Base-by-base conservation (phyloP, 2,113 vertebrate species). In the Gracilinanus agilis region DNA sequence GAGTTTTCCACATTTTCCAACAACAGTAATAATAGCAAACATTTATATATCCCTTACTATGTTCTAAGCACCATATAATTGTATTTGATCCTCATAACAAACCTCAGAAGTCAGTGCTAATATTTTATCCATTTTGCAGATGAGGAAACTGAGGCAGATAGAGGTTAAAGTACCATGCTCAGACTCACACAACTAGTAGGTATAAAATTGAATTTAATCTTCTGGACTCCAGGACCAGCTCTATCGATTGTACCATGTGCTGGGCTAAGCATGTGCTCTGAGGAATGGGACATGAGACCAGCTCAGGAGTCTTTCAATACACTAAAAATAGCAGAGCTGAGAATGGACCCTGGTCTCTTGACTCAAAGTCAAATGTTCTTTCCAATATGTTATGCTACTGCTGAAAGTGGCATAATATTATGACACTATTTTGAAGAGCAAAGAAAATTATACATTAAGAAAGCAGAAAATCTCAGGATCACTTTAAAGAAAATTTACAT, bases 181-280 rank as follows among this genome's bases (percentile, higher is more conserved):
- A 83, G 67, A n/a, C 16, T 83, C n/a, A 75, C 61, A 34, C 29
- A n/a, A 34, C 29, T 67, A 12, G 9, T 9, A 61, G 11, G 61
- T 40, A 19, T n/a, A 7, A 75, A 16, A 3, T 75, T 75, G 67
- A 75, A 75, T 1, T 75, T 75, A n/a, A 16, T 75, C 67, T 75
- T n/a, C 67, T 24, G 7, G n/a, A 40, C 34, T 16, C 16, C 67
- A 40, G 58, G 27, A 34, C 27, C 27, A 67, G 5, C 9, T 67
- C 11, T 34, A 12, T 21, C 34, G 2, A 75, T 0, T 40, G 13
- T 1, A 12, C 13, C 27, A 12, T 11, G 0, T n/a, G 6, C 19
- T 23, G 1, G n/a, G 67, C n/a, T 19, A 40, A 40, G 6, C 67
- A 83, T 21, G n/a, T 9, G 2, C 19, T n/a, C 67, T 40, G 67